Base-by-base conservation (phyloP, 2,113 vertebrate species). In the mouse (Mus musculus) region DNA sequence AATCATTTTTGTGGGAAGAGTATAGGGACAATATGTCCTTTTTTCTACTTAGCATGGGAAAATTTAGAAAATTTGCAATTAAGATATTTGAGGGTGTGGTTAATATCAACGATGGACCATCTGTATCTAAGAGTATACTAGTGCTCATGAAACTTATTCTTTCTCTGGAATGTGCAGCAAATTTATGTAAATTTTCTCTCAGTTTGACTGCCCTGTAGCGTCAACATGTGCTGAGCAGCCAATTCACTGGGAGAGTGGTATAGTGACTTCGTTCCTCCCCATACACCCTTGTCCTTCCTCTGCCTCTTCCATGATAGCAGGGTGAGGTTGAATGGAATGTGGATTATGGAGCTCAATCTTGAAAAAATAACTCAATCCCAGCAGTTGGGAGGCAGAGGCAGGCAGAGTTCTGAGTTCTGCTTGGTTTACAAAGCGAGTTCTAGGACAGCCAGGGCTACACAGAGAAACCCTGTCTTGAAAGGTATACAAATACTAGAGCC, bases 91-190 rank as follows among this genome's bases (percentile, higher is more conserved):
- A 52, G 73, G 85, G 5, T 93, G 84, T 93, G 52, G 33, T 42
- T 95, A 87, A 90, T 78, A 91, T 93, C 56, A 61, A 16, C 61
- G 54, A 7, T 63, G 30, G 91, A 76, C 28, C 72, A 39, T 76
- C 76, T 95, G 65, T 75, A 46, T 16, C 30, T 39, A 39, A 72
- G 76, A 65, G 52, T 49, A 90, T n/a, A 9, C 56, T 89, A 96
- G 77, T 65, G 49, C 20, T 89, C 42, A 52, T 17, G 20, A 49
- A 95, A 65, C 24, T 17, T 69, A 16, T n/a, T 59, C 54, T 30
- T 91, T 61, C 30, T 75, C 71, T 78, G 88, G 3, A 33, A 69
- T 52, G 16, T 28, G 36, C 42, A 89, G 46, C 28, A 93, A 65
- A 93, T 59, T 14, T 24, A 16, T 71, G 0, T 52, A 54, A 49